These are phyloP conservation scores for Hypocryptadius cinnamomeus DNA, from an alignment of 2,113 vertebrate species.

Conservation along the genomic window DNA sequence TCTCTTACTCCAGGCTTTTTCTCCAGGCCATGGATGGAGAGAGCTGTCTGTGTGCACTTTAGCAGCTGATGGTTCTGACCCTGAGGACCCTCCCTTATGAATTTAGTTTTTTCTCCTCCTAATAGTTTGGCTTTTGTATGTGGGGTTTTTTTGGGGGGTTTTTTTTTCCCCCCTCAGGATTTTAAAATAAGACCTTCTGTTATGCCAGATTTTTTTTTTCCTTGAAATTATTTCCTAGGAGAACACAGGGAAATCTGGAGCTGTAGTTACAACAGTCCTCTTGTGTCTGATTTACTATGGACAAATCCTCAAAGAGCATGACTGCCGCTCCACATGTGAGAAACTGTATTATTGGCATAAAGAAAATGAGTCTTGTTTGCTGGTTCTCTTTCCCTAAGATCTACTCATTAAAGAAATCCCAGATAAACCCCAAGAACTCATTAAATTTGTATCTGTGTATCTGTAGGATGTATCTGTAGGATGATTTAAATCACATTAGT, in stretches of 20 bases:
- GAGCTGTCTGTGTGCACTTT: conserved; percentile 26
- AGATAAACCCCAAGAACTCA: not conserved
- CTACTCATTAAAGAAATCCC: not conserved
- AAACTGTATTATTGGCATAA: not conserved
- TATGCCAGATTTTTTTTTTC: not conserved
- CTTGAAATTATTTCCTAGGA: not conserved
- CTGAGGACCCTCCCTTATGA: not conserved
- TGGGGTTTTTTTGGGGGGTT: not conserved
- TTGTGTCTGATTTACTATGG: not conserved
- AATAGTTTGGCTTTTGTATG: not conserved
- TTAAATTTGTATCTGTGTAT: not conserved
- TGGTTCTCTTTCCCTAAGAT: not conserved
- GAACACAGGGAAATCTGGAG: conserved; percentile 5
- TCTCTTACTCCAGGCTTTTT: not conserved
- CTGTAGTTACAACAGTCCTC: not conserved
- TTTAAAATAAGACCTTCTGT: conserved; percentile 1
- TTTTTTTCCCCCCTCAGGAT: not conserved
- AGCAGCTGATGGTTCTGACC: conserved; percentile 5
- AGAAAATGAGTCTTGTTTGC: not conserved
- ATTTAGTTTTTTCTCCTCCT: not conserved
- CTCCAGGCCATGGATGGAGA: not conserved
- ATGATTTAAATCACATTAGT: not conserved
- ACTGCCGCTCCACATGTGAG: not conserved
- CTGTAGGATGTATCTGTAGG: not conserved
- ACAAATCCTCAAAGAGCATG: not conserved